These are phyloP conservation scores for Platyura marginata DNA, from an alignment of 1,140 invertebrate genomes.

Conservation along the genomic window DNA sequence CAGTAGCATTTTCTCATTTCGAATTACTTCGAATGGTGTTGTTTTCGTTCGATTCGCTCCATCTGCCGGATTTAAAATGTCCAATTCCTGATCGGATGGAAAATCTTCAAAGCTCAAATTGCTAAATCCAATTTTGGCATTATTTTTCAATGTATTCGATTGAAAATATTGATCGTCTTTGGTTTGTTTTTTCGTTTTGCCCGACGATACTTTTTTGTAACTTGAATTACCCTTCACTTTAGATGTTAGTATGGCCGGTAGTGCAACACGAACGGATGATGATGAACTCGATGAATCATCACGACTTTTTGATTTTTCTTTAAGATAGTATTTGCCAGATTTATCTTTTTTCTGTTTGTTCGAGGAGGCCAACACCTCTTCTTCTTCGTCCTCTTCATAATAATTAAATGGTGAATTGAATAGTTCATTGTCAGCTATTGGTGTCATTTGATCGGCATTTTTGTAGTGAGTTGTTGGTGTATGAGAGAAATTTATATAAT, in stretches of 20 bases:
- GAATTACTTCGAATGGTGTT: conserved; percentile 44
- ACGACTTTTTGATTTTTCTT: conserved; percentile 15
- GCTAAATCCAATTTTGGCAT: conserved; percentile 37
- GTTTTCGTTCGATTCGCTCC: conserved; percentile 21
- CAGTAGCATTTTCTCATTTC: conserved; percentile 26
- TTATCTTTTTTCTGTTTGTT: background rate
- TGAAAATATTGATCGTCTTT: conserved; percentile 11
- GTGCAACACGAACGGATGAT: conserved; percentile 18
- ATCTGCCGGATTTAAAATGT: conserved; percentile 13
- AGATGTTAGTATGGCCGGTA: conserved; percentile 19
- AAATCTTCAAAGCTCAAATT: conserved; percentile 69
- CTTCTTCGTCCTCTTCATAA: conserved; percentile 18
- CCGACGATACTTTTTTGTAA: conserved; percentile 14
- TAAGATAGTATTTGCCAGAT: background rate
- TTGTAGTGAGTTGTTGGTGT: background rate
- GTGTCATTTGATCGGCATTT: conserved; percentile 7
- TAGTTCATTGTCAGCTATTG: conserved; percentile 23
- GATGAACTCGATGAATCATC: conserved; percentile 14
- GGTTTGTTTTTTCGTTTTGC: conserved; percentile 1
- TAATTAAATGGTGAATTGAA: conserved; percentile 16
- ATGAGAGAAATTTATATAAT: background rate
- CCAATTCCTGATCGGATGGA: conserved; percentile 40
- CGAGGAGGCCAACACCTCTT: conserved; percentile 13
- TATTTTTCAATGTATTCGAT: conserved; percentile 21
- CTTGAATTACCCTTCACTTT: conserved; percentile 15